Evolutionary conservation across 1,140 invertebrate species (phyloP).

Genomic region (Drosophila tani): DNA sequence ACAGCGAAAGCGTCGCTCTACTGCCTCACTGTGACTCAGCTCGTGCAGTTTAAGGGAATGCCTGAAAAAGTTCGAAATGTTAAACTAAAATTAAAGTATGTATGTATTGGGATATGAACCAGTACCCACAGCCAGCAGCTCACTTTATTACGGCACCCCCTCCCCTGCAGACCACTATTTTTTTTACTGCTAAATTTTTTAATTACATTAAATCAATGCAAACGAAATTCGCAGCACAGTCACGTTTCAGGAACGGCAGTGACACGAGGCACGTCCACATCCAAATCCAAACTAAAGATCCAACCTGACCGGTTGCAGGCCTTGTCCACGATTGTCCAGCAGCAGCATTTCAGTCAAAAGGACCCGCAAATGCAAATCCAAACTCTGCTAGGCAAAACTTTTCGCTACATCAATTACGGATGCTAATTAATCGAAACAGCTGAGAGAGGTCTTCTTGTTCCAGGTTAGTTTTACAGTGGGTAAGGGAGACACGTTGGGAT

Average conservation of each 20-base stretch:
- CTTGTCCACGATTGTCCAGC: constrained; percentile 48
- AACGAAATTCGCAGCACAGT: constrained; percentile 83
- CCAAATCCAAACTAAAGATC: constrained; percentile 23
- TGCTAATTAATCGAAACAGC: constrained; percentile 83
- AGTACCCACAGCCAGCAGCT: constrained; percentile 15
- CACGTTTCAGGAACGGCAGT: constrained; percentile 59
- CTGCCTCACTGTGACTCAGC: constrained; percentile 33
- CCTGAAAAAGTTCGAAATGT: constrained; percentile 44
- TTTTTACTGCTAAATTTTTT: constrained; percentile 71
- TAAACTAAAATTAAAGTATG: constrained; percentile 11
- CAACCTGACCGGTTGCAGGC: constrained; percentile 26
- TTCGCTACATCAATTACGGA: constrained; percentile 82
- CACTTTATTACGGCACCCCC: constrained; percentile 18
- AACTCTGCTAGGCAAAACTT: constrained; percentile 72
- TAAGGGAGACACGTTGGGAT: not conserved
- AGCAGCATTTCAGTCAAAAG: constrained; percentile 56
- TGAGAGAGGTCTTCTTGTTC: constrained; percentile 44
- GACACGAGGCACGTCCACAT: constrained; percentile 60
- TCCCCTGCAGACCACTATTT: constrained; percentile 7
- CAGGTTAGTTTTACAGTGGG: constrained; percentile 5
- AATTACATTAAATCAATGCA: constrained; percentile 84
- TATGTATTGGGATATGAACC: not conserved
- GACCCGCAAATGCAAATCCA: constrained; percentile 55
- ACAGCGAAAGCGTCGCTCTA: constrained; percentile 41
- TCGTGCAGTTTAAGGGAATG: constrained; percentile 61